A percentile compares a stretch with the other conserved stretches of the same genome.
Evolutionary conservation across 2,888 invertebrate species (phyloP).

Genomic region (Heterodera filipjevi): DNA sequence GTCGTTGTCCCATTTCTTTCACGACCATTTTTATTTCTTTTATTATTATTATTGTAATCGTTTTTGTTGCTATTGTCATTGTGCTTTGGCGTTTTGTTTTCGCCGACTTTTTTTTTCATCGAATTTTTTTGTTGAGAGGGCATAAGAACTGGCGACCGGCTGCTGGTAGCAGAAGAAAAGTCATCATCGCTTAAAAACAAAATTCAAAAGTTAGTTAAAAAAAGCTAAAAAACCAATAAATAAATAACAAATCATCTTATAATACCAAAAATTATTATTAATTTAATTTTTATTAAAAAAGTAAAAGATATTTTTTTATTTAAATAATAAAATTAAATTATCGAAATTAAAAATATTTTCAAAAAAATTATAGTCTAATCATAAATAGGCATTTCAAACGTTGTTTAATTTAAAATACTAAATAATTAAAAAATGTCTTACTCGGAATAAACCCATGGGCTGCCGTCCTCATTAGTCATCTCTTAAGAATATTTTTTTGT

Average conservation of each 20-base stretch:
- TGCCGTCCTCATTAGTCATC: background rate
- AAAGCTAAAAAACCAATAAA: too few relatives aligned
- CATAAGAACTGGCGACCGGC: background rate
- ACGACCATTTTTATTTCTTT: background rate
- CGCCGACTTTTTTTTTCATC: too few relatives aligned
- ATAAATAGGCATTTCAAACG: too few relatives aligned
- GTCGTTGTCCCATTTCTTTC: background rate
- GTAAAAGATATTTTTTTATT: too few relatives aligned
- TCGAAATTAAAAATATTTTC: too few relatives aligned
- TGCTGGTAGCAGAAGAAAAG: background rate
- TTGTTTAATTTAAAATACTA: background rate
- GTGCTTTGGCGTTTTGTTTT: background rate
- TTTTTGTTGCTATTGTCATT: background rate
- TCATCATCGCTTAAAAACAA: background rate
- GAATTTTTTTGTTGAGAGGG: background rate
- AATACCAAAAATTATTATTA: too few relatives aligned
- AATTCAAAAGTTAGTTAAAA: too few relatives aligned
- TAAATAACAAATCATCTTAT: too few relatives aligned
- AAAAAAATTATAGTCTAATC: background rate
- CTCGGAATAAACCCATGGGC: slow-evolving; percentile 3
- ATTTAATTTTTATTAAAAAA: too few relatives aligned
- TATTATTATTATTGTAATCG: background rate
- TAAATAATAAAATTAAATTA: too few relatives aligned
- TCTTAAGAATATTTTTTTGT: background rate
- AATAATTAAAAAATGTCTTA: background rate